Evolutionary conservation across 1,140 invertebrate species (phyloP), one percentile per base, ranked within the genome.

Genomic region (Dendroctonus valens): DNA sequence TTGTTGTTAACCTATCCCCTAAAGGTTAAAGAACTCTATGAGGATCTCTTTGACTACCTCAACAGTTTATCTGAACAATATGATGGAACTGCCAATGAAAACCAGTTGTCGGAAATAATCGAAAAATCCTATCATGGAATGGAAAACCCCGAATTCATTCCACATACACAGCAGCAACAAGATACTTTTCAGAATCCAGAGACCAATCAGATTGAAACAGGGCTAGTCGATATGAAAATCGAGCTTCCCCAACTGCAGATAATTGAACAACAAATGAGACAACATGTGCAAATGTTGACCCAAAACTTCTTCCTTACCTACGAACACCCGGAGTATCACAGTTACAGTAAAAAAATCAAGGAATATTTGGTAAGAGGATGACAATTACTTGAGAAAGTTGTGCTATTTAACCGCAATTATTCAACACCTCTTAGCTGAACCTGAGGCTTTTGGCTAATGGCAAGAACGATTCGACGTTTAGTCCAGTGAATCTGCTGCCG

Each of bases 201-300:
- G 11, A 41, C 11, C 11, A 58, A n/a, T 42, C 49, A 53, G 39
- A 41, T 5, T 55, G 41, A 40, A 26, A 26, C 26, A 14, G 7
- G 6, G 14, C 7, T 63, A 12, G 7, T 63, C 8, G 40, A 67
- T 6, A n/a, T 61, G 11, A 41, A 11, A n/a, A 49, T 67, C 15
- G 11, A 41, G 6, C 58, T 60, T n/a, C 65, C 82, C 26, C 89
- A 91, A 74, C 73, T 80, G 14, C 69, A 78, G 46, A 78, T 91
- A 66, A 76, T 93, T 8, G 82, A 87, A 68, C 86, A 91, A 71
- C 92, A 95, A 79, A 77, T 95, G 54, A 79, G 87, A 14, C 86
- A 91, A 72, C 90, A 93, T 79, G 80, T 92, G 0, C 91, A 94
- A 77, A 70, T 92, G 63, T 76, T 89, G 4, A 80, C 85, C 2